These are phyloP conservation scores for Drosophila saltans DNA, from an alignment of 1,140 invertebrate genomes.

Conservation along the genomic window DNA sequence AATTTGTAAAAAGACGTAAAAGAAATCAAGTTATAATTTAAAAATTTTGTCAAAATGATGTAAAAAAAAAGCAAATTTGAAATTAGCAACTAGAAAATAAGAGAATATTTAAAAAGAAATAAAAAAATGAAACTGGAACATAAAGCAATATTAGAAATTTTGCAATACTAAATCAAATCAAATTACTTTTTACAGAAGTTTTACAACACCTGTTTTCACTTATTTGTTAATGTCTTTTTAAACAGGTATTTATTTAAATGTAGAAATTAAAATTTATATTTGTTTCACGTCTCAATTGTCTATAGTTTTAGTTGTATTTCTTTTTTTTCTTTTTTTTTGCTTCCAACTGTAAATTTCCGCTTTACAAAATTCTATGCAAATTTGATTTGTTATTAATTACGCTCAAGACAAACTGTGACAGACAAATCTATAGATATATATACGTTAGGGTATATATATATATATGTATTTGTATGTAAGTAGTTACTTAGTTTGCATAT, in stretches of 20 bases:
- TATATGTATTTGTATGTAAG: neutral
- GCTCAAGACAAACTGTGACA: constrained; percentile 12
- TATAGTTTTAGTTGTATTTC: neutral
- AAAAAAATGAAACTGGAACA: too few species aligned
- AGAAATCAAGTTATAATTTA: too few species aligned
- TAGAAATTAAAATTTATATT: neutral
- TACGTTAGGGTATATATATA: neutral
- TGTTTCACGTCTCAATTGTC: constrained; percentile 6
- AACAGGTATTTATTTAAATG: neutral
- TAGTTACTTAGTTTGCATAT: constrained; percentile 52
- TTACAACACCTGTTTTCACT: neutral
- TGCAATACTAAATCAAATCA: too few species aligned
- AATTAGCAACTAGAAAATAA: too few species aligned
- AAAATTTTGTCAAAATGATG: too few species aligned
- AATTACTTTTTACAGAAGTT: neutral
- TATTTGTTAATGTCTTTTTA: neutral
- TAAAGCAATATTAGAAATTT: too few species aligned
- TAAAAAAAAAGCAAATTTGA: too few species aligned
- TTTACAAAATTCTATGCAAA: constrained; percentile 63
- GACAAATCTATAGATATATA: constrained; percentile 32
- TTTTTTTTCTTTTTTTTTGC: constrained; percentile 9
- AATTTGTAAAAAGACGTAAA: too few species aligned
- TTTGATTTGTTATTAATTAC: constrained; percentile 57
- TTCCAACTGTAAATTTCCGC: constrained; percentile 48
- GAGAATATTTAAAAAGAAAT: too few species aligned